Percentiles rank a stretch among this genome's conserved stretches.
Conservation (phyloP, 2,113 vertebrate genomes). For the Helogale parvula region DNA sequence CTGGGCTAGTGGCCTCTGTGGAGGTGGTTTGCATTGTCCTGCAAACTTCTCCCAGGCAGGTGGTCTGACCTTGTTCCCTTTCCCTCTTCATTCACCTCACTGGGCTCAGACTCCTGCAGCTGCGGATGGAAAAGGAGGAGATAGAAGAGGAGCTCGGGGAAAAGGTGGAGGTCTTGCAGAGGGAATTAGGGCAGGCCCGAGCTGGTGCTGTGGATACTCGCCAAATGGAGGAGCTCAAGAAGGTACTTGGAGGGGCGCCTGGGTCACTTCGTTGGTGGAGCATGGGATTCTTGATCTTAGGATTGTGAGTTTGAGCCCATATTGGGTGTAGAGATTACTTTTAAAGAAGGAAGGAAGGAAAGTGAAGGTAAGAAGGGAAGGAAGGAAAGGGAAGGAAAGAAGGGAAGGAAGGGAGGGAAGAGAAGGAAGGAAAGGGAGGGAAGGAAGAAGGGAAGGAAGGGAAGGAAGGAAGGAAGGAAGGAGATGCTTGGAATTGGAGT, state of each 20-base stretch:
- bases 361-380: not conserved
- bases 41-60: not conserved
- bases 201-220: constrained; percentile 72
- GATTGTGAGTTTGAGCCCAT: not conserved
- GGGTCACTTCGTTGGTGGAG: not conserved
- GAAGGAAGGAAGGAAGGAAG: no score
- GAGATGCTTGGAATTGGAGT: not conserved
- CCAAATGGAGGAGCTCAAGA: constrained; percentile 84
- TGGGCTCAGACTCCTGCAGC: constrained; percentile 90
- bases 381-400: no score
- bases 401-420: no score
- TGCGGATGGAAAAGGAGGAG: constrained; percentile 95
- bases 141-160: constrained; percentile 94
- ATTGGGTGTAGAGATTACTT: not conserved
- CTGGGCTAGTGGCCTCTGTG: not conserved
- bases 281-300: not conserved
- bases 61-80: constrained; percentile 21
- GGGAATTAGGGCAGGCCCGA: constrained; percentile 83
- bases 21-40: not conserved
- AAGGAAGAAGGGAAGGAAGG: no score
- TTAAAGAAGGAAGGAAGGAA: not conserved
- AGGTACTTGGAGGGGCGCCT: constrained; percentile 72
- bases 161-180: constrained; percentile 87
- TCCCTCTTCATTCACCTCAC: not conserved
- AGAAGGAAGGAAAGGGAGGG: no score